Evolutionary conservation across 2,113 vertebrate genomes (phyloP).

Genomic region (Brachirus orientalis): DNA sequence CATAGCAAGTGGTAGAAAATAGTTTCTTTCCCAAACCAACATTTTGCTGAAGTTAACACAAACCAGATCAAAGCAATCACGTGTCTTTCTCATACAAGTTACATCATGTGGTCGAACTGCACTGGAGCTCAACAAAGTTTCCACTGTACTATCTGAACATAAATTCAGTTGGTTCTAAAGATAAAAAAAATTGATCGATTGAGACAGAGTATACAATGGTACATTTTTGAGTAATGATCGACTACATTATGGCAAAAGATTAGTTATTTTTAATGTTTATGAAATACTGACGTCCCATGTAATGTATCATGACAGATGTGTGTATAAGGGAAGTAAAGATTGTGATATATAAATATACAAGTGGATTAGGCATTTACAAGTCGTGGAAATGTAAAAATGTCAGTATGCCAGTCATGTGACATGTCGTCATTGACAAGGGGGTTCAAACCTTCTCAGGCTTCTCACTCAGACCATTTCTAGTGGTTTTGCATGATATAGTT

Average conservation of each 20-base stretch:
- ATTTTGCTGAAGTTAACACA: neutral
- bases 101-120: conserved; percentile 3
- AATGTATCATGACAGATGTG: neutral
- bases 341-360: neutral
- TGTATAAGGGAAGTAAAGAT: neutral
- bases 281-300: neutral
- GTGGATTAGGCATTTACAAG: neutral
- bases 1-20: neutral
- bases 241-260: neutral
- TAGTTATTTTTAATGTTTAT: neutral
- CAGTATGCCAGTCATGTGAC: no score
- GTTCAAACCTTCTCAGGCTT: no score
- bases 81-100: neutral
- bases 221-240: neutral
- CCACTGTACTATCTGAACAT: neutral
- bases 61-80: conserved; percentile 17
- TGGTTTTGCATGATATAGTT: neutral
- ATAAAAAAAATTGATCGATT: no score
- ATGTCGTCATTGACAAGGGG: no score
- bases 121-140: neutral
- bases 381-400: neutral
- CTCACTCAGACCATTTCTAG: neutral
- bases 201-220: neutral
- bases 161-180: neutral
- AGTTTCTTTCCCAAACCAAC: no score